Conservation (phyloP, 2,888 invertebrate genomes). For the Hyalella azteca region DNA sequence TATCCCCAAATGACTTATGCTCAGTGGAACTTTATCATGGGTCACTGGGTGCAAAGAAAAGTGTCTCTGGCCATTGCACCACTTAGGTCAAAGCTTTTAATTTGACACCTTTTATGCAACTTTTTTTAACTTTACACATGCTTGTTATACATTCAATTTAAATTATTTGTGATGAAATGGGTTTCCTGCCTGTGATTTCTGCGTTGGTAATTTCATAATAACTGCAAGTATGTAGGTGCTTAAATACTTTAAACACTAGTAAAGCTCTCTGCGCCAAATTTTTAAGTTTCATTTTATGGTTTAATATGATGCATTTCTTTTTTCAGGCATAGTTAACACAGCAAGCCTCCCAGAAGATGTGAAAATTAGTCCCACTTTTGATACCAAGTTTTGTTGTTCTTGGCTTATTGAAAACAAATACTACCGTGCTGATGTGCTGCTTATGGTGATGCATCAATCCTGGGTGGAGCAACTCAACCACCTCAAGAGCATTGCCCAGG, state of each 20-base stretch:
- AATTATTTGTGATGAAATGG: neutral
- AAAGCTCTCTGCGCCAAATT: neutral
- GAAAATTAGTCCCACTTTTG: neutral
- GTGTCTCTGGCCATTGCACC: too few relatives aligned
- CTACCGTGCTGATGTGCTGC: slow-evolving; percentile 71
- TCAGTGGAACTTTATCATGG: too few relatives aligned
- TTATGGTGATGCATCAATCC: slow-evolving; percentile 67
- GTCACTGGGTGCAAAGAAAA: too few relatives aligned
- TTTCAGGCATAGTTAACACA: neutral
- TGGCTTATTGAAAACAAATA: slow-evolving; percentile 71
- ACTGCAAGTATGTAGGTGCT: neutral
- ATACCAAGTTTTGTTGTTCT: neutral
- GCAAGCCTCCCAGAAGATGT: neutral
- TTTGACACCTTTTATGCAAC: too few relatives aligned
- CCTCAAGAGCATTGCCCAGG: slow-evolving; percentile 66
- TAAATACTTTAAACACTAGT: neutral
- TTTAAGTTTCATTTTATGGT: neutral
- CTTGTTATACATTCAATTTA: neutral
- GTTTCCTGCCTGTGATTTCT: neutral
- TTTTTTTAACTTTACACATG: too few relatives aligned
- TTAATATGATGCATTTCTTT: neutral
- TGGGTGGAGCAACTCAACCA: slow-evolving; percentile 63
- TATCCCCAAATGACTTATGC: too few relatives aligned
- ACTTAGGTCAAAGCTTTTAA: too few relatives aligned
- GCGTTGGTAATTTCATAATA: neutral